Percentiles rank a stretch among this genome's conserved stretches.
phyloP scores from a whole-genome alignment of 1,140 invertebrate genomes.

The Leptinotarsa lineolata region DNA sequence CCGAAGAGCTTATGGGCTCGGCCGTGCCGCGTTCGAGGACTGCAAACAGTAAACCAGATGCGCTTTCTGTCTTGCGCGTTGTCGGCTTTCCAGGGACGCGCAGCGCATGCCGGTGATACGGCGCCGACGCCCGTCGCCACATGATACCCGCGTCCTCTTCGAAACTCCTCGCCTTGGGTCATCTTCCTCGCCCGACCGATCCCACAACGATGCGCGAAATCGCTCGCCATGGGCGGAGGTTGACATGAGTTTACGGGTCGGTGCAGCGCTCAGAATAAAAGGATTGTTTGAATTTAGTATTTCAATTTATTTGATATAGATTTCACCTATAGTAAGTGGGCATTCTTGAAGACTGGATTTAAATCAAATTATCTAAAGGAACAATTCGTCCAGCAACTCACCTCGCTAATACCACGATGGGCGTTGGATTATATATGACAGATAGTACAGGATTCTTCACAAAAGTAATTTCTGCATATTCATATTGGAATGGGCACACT shows the following conservation, averaged over 20 bases:
- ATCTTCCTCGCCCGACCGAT: neutral
- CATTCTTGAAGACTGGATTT: no score
- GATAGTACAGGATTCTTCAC: no score
- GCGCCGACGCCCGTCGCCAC: slow-evolving; percentile 26
- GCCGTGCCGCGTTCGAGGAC: slow-evolving; percentile 19
- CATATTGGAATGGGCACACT: no score
- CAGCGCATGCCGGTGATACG: slow-evolving; percentile 22
- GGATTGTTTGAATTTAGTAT: no score
- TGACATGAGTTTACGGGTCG: neutral
- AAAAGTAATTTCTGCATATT: no score
- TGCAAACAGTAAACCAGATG: slow-evolving; percentile 29
- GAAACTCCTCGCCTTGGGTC: slow-evolving; percentile 4
- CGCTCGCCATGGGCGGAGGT: neutral
- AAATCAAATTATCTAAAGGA: no score
- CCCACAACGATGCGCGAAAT: neutral
- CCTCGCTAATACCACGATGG: no score
- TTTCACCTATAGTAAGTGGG: no score
- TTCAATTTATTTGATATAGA: no score
- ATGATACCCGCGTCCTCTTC: slow-evolving; percentile 16
- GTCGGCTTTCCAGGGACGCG: slow-evolving; percentile 16
- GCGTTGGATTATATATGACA: no score
- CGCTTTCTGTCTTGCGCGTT: slow-evolving; percentile 25
- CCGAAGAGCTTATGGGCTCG: slow-evolving; percentile 27
- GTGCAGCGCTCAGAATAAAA: no score
- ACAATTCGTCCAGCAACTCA: no score